phyloP scores from a whole-genome alignment of 2,113 vertebrate species.

The Cynopterus brachyotis region DNA sequence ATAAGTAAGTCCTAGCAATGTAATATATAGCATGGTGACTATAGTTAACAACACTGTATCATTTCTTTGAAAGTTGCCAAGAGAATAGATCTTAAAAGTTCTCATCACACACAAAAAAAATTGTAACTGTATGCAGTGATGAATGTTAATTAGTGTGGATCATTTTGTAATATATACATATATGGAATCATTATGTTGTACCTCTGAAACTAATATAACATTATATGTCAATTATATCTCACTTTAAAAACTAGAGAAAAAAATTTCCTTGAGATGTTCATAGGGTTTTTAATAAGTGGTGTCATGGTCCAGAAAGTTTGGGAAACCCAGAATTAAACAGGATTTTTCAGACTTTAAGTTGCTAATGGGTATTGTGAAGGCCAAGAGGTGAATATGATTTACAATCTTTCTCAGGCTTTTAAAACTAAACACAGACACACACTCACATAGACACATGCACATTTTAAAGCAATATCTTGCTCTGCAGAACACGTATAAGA shows the following conservation, averaged over 20 bases:
- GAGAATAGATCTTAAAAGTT: background rate
- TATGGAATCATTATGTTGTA: background rate
- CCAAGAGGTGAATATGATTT: background rate
- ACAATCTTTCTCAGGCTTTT: background rate
- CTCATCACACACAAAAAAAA: background rate
- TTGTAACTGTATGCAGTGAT: background rate
- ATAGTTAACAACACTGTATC: background rate
- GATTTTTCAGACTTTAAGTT: background rate
- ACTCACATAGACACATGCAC: no score
- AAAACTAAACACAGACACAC: background rate
- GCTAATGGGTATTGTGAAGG: no score
- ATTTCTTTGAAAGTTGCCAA: background rate
- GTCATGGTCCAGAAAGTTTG: background rate
- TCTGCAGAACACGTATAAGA: background rate
- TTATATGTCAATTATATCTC: background rate
- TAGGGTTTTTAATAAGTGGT: background rate
- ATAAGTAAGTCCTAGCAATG: background rate
- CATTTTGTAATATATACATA: background rate
- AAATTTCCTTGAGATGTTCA: background rate
- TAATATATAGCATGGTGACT: background rate
- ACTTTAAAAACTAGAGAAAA: background rate
- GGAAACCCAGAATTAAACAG: background rate
- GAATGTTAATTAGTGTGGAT: background rate
- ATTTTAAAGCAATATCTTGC: background rate
- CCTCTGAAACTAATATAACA: background rate